phyloP scores from a whole-genome alignment of 2,113 vertebrate genomes.

The Tetrax tetrax region DNA sequence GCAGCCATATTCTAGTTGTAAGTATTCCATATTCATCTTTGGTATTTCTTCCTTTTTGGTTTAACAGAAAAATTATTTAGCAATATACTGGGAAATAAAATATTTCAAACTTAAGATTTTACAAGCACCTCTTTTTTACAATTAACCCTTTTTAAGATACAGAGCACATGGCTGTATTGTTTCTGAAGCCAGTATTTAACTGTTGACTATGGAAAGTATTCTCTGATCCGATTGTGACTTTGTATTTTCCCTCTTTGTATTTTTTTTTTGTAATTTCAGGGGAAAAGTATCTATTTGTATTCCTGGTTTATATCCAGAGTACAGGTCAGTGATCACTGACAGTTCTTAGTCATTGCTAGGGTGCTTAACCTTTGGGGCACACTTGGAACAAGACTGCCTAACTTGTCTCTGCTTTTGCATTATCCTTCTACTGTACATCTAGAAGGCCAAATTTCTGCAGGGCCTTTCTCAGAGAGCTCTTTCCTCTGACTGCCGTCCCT shows the following conservation, averaged over 20 bases:
- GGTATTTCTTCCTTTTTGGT: conserved; percentile 38
- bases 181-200: not conserved
- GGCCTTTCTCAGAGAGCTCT: not conserved
- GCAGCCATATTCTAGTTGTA: conserved; percentile 40
- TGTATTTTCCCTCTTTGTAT: conserved; percentile 31
- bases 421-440: not conserved
- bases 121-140: conserved; percentile 38
- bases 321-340: not conserved
- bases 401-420: not conserved
- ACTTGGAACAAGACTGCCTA: not conserved
- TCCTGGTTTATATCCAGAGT: not conserved
- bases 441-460: not conserved
- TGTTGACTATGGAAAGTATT: not conserved
- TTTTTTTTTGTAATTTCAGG: conserved; percentile 12
- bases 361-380: not conserved
- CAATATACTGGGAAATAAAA: conserved; percentile 64
- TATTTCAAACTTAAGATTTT: conserved; percentile 24
- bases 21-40: conserved; percentile 22
- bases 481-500: not conserved
- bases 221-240: not conserved
- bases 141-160: not conserved
- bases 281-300: not conserved
- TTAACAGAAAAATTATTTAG: conserved; percentile 33
- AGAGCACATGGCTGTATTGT: not conserved
- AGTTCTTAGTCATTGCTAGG: not conserved